Percentiles rank a stretch among this genome's conserved stretches.
These are phyloP conservation scores for Drosophila kanapiae DNA, from an alignment of 1,140 invertebrate species.

Conservation along the genomic window DNA sequence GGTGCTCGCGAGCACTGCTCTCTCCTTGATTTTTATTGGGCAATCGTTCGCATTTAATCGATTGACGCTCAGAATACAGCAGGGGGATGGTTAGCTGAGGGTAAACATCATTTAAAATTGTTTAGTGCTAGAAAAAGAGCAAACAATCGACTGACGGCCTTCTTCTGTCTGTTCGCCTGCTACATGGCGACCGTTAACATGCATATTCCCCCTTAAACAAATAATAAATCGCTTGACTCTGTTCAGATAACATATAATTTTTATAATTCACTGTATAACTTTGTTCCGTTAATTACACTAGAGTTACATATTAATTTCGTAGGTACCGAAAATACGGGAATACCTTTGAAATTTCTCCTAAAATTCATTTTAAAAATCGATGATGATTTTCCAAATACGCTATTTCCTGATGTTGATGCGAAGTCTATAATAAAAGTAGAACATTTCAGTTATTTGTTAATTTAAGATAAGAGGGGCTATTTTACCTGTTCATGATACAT, in stretches of 20 bases:
- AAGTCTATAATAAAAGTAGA: not conserved
- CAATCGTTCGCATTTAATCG: no score
- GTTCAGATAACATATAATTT: slow-evolving; percentile 40
- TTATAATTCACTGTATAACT: slow-evolving; percentile 38
- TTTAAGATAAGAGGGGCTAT: not conserved
- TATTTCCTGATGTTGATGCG: slow-evolving; percentile 7
- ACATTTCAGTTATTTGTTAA: not conserved
- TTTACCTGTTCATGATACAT: not conserved
- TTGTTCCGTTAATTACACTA: slow-evolving; percentile 23
- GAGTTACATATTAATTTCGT: slow-evolving; percentile 46
- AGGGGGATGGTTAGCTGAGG: no score
- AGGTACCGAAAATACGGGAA: slow-evolving; percentile 26
- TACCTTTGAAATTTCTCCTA: slow-evolving; percentile 10
- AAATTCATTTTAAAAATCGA: slow-evolving; percentile 28
- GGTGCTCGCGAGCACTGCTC: no score
- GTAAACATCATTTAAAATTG: no score
- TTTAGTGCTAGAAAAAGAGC: no score
- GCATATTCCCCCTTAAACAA: no score
- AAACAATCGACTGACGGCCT: no score
- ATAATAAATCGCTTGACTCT: not conserved
- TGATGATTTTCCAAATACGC: slow-evolving; percentile 12
- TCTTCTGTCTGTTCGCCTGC: no score
- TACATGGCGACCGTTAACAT: no score
- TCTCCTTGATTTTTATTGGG: no score
- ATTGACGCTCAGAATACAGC: no score